Evolutionary conservation across 2,797 vertebrate genomes (phyloP), one percentile per base, ranked within the genome.

Genomic region (Rhinichthys osculus): DNA sequence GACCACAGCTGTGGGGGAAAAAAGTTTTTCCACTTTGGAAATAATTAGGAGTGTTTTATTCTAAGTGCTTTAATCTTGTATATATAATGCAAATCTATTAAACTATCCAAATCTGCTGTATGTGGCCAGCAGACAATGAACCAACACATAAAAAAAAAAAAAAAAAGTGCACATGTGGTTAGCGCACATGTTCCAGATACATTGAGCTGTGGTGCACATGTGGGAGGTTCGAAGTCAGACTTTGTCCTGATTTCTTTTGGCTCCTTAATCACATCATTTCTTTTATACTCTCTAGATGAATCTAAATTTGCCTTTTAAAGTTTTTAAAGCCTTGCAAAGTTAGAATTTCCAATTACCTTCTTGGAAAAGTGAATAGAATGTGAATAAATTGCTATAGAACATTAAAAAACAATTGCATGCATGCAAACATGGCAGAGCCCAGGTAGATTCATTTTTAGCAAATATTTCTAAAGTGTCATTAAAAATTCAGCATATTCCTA

Each of bases 41-140:
- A 84, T 54, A 78, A 78, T 77, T 70, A 67, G 72, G 4, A 50
- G 23, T 9, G 69, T 84, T 86, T 83, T 80, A 77, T 82, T 87
- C 59, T 30, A 33, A 52, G 38, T 27, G 57, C 57, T 85, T 71
- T 86, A 54, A 77, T 84, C 73, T 78, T 70, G 83, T 50, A 78
- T 69, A 52, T 67, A 33, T 35, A 47, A 76, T 83, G 33, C 44
- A 64, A 47, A 76, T 67, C 33, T 76, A 83, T 67, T 76, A 40
- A 59, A 62, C 40, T 19, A 44, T 66, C 14, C 21, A 66, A 66
- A 50, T 23, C 23, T 30, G 5, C 35, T 42, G 33, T 70, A n/a
- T 78, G 23, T 62, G 23, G 23, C 21, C 13, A 59, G 35, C 27
- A 17, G 13, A 78, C 33, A 57, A 54, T 38, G 73, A 76, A 76